Evolutionary conservation across 2,797 vertebrate species (phyloP).

Genomic region (Phylloscopus collybita): DNA sequence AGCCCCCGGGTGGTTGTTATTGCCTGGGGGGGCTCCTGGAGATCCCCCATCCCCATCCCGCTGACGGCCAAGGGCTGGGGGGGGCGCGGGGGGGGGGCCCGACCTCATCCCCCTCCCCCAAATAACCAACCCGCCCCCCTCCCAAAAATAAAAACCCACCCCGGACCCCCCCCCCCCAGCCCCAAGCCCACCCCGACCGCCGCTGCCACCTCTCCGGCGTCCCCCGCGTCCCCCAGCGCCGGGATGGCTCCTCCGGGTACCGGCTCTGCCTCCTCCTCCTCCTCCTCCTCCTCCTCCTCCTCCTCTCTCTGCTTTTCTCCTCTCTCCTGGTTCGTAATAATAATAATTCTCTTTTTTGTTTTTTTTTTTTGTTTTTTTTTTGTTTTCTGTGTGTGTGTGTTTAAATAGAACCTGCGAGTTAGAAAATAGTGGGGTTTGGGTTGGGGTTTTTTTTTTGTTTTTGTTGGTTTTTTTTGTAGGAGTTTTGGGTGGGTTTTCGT

Average conservation of each 20-base stretch:
- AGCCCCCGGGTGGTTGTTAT: no score
- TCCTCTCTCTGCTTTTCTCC: no score
- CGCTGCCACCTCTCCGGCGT: background rate
- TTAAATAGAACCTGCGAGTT: slow-evolving; percentile 91
- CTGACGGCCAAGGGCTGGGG: background rate
- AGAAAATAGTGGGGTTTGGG: slow-evolving; percentile 84
- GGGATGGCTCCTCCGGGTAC: background rate
- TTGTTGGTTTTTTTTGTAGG: background rate
- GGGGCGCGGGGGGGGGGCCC: background rate
- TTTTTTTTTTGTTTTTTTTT: no score
- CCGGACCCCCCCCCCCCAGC: background rate
- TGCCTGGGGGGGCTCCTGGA: background rate
- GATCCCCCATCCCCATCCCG: no score
- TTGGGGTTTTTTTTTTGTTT: no score
- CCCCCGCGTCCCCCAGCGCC: background rate
- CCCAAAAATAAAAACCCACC: background rate
- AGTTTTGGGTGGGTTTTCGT: slow-evolving; percentile 73
- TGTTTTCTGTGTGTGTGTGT: background rate
- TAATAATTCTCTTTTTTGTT: background rate
- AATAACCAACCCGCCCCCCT: background rate
- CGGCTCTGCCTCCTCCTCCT: no score
- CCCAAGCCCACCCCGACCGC: background rate
- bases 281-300: no score
- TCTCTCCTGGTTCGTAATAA: background rate
- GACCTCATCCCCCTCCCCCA: background rate